Base-by-base conservation (phyloP, 2,113 vertebrate genomes). In the Cheilinus undulatus region DNA sequence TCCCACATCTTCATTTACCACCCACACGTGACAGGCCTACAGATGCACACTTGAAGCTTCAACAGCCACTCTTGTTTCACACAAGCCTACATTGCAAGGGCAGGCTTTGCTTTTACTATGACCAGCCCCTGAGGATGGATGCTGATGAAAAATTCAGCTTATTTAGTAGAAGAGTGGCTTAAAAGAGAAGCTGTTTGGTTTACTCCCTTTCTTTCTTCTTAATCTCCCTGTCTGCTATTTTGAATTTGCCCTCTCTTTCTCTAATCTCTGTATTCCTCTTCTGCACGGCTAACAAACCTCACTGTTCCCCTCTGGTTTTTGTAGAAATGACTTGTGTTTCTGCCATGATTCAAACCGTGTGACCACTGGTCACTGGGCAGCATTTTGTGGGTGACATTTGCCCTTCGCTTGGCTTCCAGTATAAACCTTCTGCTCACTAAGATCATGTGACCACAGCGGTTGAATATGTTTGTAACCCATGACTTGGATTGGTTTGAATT, bases 141-240 rank as follows among this genome's bases (percentile, higher is more conserved):
- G 60, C 69, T 73, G 73, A 84, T 90, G 61, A 83, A 88, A 87
- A 78, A 82, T 85, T 79, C 63, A 84, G 53, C 69, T 63, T 60
- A 43, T 60, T 83, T 51, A 62, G 79, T 76, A 28, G 56, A 73
- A 61, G 54, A 59, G 61, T 53, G 60, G 40, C 53, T 78, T 58
- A 57, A 68, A 75, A 53, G n/a, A 56, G 45, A 73, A 7, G 28
- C 71, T 23, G 64, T 64, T 73, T 61, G 71, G 27, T 52, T 78
- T 53, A 24, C 28, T 69, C 24, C 0, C 5, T 78, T 15, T 26
- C 17, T 49, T 32, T 51, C 7, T 36, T 20, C 26, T 36, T 23
- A 19, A 15, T 26, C 40, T 52, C 0, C 38, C 28, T 30, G 15
- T 9, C 28, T 58, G 43, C 62, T 49, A 53, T 34, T 69, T 56